phyloP scores from a whole-genome alignment of 2,888 invertebrate genomes.

The Coecobrya sp. region DNA sequence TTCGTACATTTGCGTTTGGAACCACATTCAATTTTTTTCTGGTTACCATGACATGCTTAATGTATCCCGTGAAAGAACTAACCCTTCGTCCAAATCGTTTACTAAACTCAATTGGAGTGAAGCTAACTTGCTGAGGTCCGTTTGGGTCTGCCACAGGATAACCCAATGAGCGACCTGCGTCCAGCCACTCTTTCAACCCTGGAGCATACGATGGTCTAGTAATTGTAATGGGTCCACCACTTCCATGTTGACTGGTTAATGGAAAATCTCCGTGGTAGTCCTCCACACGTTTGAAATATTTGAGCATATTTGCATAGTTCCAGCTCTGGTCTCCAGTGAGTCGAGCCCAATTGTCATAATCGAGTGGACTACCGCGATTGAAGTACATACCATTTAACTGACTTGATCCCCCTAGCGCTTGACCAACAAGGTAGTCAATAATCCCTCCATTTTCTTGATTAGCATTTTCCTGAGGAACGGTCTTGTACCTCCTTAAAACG shows the following conservation, averaged over 20 bases:
- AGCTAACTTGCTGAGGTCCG: slow-evolving; percentile 56
- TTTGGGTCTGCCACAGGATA: slow-evolving; percentile 61
- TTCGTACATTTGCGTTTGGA: neutral
- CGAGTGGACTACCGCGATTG: neutral
- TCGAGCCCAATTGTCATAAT: slow-evolving; percentile 14
- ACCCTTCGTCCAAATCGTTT: slow-evolving; percentile 7
- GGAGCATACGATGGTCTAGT: slow-evolving; percentile 35
- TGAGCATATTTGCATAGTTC: slow-evolving; percentile 8
- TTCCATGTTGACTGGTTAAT: slow-evolving; percentile 23
- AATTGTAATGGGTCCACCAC: slow-evolving; percentile 52
- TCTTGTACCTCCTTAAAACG: too few relatives aligned
- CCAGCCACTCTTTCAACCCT: slow-evolving; percentile 39
- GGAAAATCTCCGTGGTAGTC: neutral
- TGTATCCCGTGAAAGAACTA: slow-evolving; percentile 41
- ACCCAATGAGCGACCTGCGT: slow-evolving; percentile 58
- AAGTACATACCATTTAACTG: neutral
- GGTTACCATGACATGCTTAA: neutral
- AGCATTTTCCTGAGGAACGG: neutral
- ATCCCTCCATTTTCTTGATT: neutral
- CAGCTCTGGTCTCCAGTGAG: slow-evolving; percentile 13
- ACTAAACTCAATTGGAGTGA: slow-evolving; percentile 38
- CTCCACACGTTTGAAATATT: slow-evolving; percentile 36
- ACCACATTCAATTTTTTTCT: neutral
- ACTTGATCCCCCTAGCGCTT: neutral
- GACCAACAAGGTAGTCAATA: neutral